Base-by-base conservation (phyloP, 2,797 vertebrate genomes). In the Toxotes lorentzi region DNA sequence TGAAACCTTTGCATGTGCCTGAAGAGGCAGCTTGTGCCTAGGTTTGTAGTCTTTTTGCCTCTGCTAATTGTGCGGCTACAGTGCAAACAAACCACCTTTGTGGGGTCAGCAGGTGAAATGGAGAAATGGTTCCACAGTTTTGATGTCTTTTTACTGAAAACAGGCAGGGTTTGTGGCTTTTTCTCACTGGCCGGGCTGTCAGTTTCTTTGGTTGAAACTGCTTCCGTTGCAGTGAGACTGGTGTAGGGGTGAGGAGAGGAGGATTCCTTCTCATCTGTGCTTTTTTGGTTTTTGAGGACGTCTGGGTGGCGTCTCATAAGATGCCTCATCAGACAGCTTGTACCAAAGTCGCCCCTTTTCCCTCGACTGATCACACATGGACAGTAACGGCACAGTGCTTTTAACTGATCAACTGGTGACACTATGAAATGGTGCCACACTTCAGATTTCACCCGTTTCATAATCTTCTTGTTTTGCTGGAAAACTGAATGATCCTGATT, bases 81-180 rank as follows among this genome's bases (percentile, higher is more conserved):
- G 96, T 99, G 97, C 95, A 98, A 96, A 94, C 97, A 99, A 92
- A 97, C 93, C 76, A 99, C 98, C 91, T 99, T 99, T 4, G 98
- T 99, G 87, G 97, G 97, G 91, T 99, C 98, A 56, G 96, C 91
- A 59, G 97, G 95, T 78, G 97, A 98, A 92, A 98, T 96, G 45
- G 97, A 98, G 88, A 99, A 99, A 84, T 99, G 98, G 91, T 99
- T 99, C 97, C 98, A 99, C 92, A 99, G 96, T 95, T 99, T 99
- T 89, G 98, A 99, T 63, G 98, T 99, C 95, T 97, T 99, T 93
- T 99, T 99, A 88, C 97, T 98, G 86, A 94, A 97, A 83, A 92
- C 93, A 2, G 97, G 96, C 87, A 96, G 89, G 38, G 93, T 85
- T 61, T 92, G 95, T 65, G 93, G 88, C 90, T 94, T 97, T 89